Evolutionary conservation across 1,140 invertebrate genomes (phyloP).

Genomic region (Listronotus bonariensis): DNA sequence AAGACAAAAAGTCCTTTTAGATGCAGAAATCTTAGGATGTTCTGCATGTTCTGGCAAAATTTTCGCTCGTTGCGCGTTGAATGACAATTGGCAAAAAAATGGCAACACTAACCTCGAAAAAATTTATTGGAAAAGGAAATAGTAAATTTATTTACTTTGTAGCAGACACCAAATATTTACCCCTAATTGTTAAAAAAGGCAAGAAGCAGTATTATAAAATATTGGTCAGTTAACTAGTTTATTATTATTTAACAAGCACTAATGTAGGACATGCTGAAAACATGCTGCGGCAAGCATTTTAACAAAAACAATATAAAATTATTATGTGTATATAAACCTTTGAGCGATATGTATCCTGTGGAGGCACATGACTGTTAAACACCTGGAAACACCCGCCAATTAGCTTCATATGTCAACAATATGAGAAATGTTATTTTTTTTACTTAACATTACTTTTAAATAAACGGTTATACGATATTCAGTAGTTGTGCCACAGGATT

Average conservation of each 20-base stretch:
- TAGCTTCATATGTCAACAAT: constrained; percentile 40
- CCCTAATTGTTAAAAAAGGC: no score
- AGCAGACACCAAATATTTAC: no score
- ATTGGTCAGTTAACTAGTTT: constrained; percentile 38
- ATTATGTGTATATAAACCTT: constrained; percentile 71
- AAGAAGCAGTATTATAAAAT: constrained; percentile 10
- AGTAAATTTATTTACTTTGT: no score
- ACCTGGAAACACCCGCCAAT: constrained; percentile 69
- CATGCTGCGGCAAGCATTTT: constrained; percentile 50
- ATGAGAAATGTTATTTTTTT: constrained; percentile 9
- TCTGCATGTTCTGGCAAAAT: no score
- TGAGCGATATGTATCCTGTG: constrained; percentile 86
- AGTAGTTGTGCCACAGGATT: background rate
- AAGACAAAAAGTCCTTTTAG: no score
- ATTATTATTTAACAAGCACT: constrained; percentile 36
- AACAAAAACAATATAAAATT: constrained; percentile 51
- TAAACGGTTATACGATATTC: no score
- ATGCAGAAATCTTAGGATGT: no score
- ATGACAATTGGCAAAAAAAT: no score
- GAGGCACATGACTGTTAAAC: constrained; percentile 89
- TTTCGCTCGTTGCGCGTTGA: no score
- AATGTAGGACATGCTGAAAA: constrained; percentile 39
- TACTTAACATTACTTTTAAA: constrained; percentile 3
- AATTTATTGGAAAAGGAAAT: no score
- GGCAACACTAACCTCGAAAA: no score